A percentile compares a stretch with the other conserved stretches of the same genome.
phyloP scores from a whole-genome alignment of 2,888 invertebrate species.

The Panzeria rudis region DNA sequence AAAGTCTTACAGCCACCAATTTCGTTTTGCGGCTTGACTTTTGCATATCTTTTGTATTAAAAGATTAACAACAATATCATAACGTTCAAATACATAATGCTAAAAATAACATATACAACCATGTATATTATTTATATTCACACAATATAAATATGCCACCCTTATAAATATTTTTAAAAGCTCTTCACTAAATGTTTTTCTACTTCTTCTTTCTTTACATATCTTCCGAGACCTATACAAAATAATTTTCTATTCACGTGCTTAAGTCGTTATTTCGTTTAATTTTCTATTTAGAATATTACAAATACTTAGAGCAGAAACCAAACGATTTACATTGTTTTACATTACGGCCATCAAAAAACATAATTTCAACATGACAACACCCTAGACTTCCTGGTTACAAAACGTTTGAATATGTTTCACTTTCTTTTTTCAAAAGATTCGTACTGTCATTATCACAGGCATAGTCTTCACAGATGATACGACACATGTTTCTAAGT shows the following conservation, averaged over 20 bases:
- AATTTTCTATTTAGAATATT: conserved; percentile 34
- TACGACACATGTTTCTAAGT: conserved; percentile 68
- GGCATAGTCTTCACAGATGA: conserved; percentile 44
- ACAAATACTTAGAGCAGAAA: neutral
- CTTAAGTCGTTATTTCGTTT: conserved; percentile 72
- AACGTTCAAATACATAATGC: neutral
- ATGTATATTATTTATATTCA: neutral
- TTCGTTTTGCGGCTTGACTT: no score
- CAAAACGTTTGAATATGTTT: conserved; percentile 25
- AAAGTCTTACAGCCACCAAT: no score
- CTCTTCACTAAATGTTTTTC: conserved; percentile 24
- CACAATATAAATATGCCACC: neutral
- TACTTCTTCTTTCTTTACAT: conserved; percentile 19
- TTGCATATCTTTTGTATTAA: no score
- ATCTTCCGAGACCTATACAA: conserved; percentile 32
- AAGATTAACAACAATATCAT: neutral
- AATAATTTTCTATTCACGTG: conserved; percentile 71
- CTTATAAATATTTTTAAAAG: neutral
- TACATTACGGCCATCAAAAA: conserved; percentile 40
- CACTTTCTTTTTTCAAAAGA: conserved; percentile 38
- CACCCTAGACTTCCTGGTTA: conserved; percentile 69
- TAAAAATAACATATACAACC: neutral
- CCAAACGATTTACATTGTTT: conserved; percentile 60
- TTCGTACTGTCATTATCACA: conserved; percentile 30
- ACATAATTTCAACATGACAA: conserved; percentile 64